Evolutionary conservation across 2,888 invertebrate genomes (phyloP), one percentile per base, ranked within the genome.

Genomic region (Mythimna lalbum): DNA sequence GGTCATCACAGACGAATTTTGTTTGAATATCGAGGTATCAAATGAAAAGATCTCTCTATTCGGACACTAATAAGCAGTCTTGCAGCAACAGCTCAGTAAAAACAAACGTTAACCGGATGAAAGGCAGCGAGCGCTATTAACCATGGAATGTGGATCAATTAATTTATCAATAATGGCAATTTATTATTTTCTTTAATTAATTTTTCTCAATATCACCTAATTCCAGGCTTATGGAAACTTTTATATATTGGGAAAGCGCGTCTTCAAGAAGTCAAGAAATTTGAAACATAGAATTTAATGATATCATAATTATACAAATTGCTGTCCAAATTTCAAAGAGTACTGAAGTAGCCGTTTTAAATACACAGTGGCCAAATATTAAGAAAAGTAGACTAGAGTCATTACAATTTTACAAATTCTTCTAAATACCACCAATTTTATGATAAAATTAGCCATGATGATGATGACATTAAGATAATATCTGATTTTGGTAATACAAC

Each of bases 131-230:
- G 76, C 33, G n/a, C 73, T 64, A 68, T 76, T 84, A 77, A 75
- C 27, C 47, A 72, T 63, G 81, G 89, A 90, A 90, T 89, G 88
- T 78, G 69, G 86, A 80, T 78, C 80, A 83, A 88, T 88, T 85
- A 72, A 80, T 75, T 77, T 76, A 69, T 76, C 63, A 73, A 70
- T 71, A 74, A 63, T 31, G 39, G 19, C 31, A 50, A 70, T 73
- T 63, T 68, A 64, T 74, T 60, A 67, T 74, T 69, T 69, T 77
- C 64, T 63, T 74, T 60, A 47, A 36, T 69, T 63, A 69, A 61
- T 65, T 73, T 68, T 14, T 23, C 49, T 76, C 65, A 70, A 72
- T 67, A 67, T 80, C 76, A 69, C 47, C 52, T 10, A 57, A 82
- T 82, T 76, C 75, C 71, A 74, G 63, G 66, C 63, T 76, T 64